These are phyloP conservation scores for Chionodraco myersi DNA, from an alignment of 2,113 vertebrate species.

Conservation along the genomic window DNA sequence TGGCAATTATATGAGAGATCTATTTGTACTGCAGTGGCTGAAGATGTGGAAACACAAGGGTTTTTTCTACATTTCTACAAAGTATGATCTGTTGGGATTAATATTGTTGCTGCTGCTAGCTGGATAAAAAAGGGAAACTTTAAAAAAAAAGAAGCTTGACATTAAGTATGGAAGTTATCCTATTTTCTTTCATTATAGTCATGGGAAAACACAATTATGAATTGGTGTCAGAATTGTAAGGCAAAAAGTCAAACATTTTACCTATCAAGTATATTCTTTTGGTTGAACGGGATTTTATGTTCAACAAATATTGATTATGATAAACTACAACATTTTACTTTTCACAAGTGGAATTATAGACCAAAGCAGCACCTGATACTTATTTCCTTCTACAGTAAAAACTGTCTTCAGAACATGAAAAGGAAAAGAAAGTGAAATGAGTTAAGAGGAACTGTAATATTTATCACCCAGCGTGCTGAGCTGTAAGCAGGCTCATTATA, in stretches of 20 bases:
- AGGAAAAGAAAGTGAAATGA: background rate
- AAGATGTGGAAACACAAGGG: conserved; percentile 44
- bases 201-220: background rate
- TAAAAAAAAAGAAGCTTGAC: background rate
- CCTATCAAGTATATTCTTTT: too few relatives aligned
- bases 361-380: background rate
- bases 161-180: background rate
- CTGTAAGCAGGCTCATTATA: conserved; percentile 50
- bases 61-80: conserved; percentile 21
- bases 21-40: conserved; percentile 46
- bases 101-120: background rate
- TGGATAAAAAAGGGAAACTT: conserved; percentile 3
- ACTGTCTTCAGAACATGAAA: background rate
- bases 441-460: conserved; percentile 10
- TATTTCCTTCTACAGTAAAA: background rate
- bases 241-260: background rate
- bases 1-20: conserved; percentile 68
- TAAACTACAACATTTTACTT: background rate
- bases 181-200: background rate
- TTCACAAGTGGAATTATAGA: background rate
- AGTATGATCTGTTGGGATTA: conserved; percentile 14
- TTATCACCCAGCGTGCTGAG: conserved; percentile 16
- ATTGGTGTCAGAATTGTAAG: background rate
- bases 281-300: background rate
- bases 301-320: background rate